Evolutionary conservation across 1,140 invertebrate species (phyloP).

Genomic region (Anastrepha obliqua): DNA sequence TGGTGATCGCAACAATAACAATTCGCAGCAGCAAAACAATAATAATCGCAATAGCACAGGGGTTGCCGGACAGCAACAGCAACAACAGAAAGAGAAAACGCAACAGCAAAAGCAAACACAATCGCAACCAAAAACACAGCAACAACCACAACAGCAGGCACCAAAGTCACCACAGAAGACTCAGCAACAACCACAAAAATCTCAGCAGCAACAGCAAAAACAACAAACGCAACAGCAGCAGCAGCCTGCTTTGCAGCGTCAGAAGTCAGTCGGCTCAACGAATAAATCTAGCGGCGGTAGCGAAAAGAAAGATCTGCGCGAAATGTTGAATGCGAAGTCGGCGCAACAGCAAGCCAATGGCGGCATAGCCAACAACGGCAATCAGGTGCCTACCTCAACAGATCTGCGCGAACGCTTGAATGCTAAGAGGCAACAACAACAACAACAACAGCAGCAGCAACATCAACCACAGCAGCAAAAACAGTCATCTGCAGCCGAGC

Average conservation of each 20-base stretch:
- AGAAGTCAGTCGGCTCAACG: constrained; percentile 52
- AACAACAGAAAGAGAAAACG: constrained; percentile 38
- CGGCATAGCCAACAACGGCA: constrained; percentile 41
- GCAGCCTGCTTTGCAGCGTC: constrained; percentile 31
- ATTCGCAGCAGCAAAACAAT: constrained; percentile 25
- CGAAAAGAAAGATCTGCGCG: constrained; percentile 57
- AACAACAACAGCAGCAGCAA: constrained; percentile 3
- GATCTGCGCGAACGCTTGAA: constrained; percentile 44
- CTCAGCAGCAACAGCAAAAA: constrained; percentile 51
- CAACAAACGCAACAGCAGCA: constrained; percentile 13
- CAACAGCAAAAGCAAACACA: neutral
- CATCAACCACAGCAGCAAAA: constrained; percentile 40
- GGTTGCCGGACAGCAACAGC: neutral
- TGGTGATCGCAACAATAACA: constrained; percentile 58
- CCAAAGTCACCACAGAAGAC: neutral
- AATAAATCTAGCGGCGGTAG: neutral
- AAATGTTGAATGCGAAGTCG: constrained; percentile 57
- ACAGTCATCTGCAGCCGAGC: constrained; percentile 39
- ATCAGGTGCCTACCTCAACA: neutral
- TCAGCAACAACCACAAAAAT: constrained; percentile 34
- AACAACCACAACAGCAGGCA: constrained; percentile 30
- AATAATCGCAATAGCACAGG: constrained; percentile 24
- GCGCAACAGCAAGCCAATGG: constrained; percentile 26
- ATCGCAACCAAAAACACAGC: neutral
- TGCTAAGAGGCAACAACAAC: constrained; percentile 52